Evolutionary conservation across 2,797 vertebrate genomes (phyloP).

Genomic region (Cyclopterus lumpus): DNA sequence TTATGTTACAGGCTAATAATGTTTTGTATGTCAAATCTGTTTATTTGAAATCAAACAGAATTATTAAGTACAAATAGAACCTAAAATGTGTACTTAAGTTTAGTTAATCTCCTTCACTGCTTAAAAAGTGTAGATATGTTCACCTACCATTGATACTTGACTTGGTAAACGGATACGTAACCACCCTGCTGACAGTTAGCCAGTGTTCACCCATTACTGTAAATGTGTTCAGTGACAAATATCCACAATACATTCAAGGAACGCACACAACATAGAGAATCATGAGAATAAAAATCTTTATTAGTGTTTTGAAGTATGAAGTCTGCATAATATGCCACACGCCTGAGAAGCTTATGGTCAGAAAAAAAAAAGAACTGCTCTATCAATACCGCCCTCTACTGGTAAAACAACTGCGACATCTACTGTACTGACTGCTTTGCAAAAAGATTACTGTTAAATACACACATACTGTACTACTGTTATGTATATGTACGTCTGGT

Average conservation of each 20-base stretch:
- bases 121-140: not conserved
- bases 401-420: constrained; percentile 93
- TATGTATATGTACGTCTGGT: constrained; percentile 87
- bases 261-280: constrained; percentile 40
- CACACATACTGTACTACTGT: constrained; percentile 86
- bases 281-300: constrained; percentile 96
- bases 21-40: not conserved
- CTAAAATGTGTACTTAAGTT: not conserved
- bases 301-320: constrained; percentile 94
- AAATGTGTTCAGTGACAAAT: not conserved
- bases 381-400: constrained; percentile 94
- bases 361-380: constrained; percentile 85
- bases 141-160: not conserved
- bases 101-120: not conserved
- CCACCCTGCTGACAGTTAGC: not conserved
- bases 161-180: not conserved
- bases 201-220: not conserved
- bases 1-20: not conserved
- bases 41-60: not conserved
- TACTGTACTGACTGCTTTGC: constrained; percentile 92
- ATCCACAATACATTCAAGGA: not conserved
- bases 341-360: constrained; percentile 94
- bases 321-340: constrained; percentile 96
- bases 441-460: constrained; percentile 88
- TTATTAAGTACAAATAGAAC: not conserved